These are phyloP conservation scores for Malurus splendens DNA, from an alignment of 2,797 vertebrate genomes.

Conservation along the genomic window DNA sequence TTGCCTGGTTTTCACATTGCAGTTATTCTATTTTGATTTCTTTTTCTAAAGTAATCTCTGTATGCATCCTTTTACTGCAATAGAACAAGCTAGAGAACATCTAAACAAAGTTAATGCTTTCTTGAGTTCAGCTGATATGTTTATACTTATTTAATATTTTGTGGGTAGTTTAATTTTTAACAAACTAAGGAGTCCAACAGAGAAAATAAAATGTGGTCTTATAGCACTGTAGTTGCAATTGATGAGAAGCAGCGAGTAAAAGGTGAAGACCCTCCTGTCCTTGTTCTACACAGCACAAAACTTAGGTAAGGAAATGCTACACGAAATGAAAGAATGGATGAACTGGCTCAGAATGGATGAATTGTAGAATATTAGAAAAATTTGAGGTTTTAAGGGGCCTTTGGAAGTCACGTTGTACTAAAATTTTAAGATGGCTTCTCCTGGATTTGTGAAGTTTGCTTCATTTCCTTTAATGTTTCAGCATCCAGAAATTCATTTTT, in stretches of 20 bases:
- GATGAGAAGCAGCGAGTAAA: neutral
- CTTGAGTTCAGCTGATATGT: neutral
- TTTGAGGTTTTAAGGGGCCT: neutral
- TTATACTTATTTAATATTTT: neutral
- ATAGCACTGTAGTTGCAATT: neutral
- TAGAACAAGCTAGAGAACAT: neutral
- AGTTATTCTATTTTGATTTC: neutral
- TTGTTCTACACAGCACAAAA: neutral
- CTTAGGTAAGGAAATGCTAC: neutral
- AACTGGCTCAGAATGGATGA: neutral
- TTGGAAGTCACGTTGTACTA: neutral
- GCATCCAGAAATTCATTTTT: neutral
- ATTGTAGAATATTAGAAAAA: neutral
- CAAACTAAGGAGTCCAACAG: neutral
- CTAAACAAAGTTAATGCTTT: neutral
- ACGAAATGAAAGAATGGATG: neutral
- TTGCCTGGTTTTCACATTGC: neutral
- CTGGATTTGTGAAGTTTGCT: neutral
- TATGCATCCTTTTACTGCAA: neutral
- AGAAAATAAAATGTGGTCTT: neutral
- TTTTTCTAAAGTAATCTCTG: neutral
- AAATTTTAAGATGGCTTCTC: neutral
- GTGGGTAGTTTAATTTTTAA: neutral
- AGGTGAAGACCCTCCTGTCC: neutral
- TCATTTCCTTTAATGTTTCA: neutral